Evolutionary conservation across 2,888 invertebrate genomes (phyloP), one percentile per base, ranked within the genome.

Genomic region (Ochlodes sylvanus): DNA sequence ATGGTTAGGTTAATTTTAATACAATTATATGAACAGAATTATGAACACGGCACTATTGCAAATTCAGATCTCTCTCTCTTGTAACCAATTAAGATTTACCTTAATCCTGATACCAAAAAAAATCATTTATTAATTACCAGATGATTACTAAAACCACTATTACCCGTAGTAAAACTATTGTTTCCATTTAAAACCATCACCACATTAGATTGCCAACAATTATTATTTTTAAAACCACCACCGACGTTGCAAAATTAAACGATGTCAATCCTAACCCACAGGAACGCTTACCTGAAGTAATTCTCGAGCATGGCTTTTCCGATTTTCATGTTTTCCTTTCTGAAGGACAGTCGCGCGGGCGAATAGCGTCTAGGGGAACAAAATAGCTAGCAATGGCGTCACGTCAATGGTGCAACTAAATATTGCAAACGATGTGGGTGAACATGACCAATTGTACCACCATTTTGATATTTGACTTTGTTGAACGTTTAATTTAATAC

Each of bases 321-420:
- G 83, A 96, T 94, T 94, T 96, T 96, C 94, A 97, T 95, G 89
- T 97, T 96, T 79, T 95, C 95, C 94, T 97, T 97, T 89, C 96
- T 95, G 89, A 97, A 95, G 87, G 97, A 97, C 90, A 97, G 94
- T 90, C 97, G 94, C 94, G 95, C 96, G 82, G 97, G 96, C 94
- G 97, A 96, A 95, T 96, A 97, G 93, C 97, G 97, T 95, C 97
- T 97, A 96, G 84, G 86, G 86, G 89, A 90, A 90, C 85, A 91
- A 88, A 90, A 85, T 81, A 77, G 82, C 91, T 87, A 89, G 88
- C 89, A 82, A 82, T 86, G 75, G 76, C 79, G 77, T 79, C 76
- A 75, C 56, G 72, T 72, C 78, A 55, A 60, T 70, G 64, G 73
- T 76, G 78, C 72, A 69, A 70, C 71, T 63, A 72, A 73, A 70